Percentiles rank a stretch among this genome's conserved stretches.
Conservation (phyloP, 2,797 vertebrate genomes). For the Phyllotis vaccarum region DNA sequence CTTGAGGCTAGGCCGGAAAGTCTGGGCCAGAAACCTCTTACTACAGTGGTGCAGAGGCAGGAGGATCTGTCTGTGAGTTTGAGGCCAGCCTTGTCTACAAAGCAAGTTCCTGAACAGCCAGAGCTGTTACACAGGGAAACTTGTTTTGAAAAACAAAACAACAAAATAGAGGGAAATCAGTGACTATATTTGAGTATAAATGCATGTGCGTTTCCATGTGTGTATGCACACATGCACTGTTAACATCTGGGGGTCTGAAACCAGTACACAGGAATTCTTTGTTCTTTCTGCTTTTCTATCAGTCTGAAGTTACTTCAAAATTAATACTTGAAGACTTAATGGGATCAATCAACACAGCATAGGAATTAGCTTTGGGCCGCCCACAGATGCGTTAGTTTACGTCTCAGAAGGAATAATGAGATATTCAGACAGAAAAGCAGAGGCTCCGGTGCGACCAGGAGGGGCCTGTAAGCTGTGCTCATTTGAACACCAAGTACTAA, state of each 20-base stretch:
- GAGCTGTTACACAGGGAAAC: neutral
- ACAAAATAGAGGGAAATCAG: neutral
- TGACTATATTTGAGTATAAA: neutral
- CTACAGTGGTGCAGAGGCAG: neutral
- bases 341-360: neutral
- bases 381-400: neutral
- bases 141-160: neutral
- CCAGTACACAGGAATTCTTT: neutral
- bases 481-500: neutral
- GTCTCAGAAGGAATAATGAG: neutral
- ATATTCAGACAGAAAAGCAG: neutral
- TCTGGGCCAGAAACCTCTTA: too few species aligned
- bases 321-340: conserved; percentile 6
- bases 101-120: neutral
- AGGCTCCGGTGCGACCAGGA: neutral
- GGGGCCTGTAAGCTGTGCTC: neutral
- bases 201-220: neutral
- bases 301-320: neutral
- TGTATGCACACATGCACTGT: neutral
- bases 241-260: neutral
- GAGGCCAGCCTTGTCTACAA: neutral
- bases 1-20: too few species aligned
- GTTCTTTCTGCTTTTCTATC: neutral
- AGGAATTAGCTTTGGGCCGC: neutral
- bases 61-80: neutral